Evolutionary conservation across 1,140 invertebrate genomes (phyloP), one percentile per base, ranked within the genome.

Genomic region (Pentalonia nigronervosa): DNA sequence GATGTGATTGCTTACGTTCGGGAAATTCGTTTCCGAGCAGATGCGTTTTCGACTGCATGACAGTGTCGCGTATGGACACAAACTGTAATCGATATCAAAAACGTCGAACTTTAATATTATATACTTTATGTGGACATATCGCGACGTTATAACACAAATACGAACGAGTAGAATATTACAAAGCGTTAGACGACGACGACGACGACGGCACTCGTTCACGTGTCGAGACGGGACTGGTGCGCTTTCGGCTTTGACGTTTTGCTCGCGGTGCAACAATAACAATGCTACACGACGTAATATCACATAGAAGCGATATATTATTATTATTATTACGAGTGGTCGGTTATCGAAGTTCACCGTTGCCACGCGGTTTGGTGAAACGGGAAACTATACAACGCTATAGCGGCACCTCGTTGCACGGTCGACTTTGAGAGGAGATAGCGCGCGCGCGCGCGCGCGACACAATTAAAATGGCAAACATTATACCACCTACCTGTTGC

Each of bases 351-450:
- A 76, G 60, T 76, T 76, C 60, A 76, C 17, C 41, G 41, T 76
- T 76, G 60, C 60, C 60, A 76, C 60, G 60, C 30, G 60, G 60
- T 76, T 17, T 30, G 14, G 60, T 76, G 17, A 41, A 41, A 41
- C 41, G 41, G 41, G 41, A 41, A 41, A 41, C 41, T 41, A 41
- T 41, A 41, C 4, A 41, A 41, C 4, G 4, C 4, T 41, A 41
- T 30, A 76, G 60, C 60, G 30, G 60, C n/a, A 76, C 30, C 60
- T 76, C 30, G 30, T 17, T 76, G 60, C 60, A 4, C 30, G 60
- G 60, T 76, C 60, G 60, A 76, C 60, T 76, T 76, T 76, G 60
- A 76, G n/a, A 76, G 60, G 14, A 76, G 60, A 76, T 76, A 76
- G n/a, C 60, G 60, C 60, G 1, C 41, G 41, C 60, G 60, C 60